These are phyloP conservation scores for Amphiura filiformis DNA, from an alignment of 35 echinoderm and acorn worm species.

Conservation along the genomic window DNA sequence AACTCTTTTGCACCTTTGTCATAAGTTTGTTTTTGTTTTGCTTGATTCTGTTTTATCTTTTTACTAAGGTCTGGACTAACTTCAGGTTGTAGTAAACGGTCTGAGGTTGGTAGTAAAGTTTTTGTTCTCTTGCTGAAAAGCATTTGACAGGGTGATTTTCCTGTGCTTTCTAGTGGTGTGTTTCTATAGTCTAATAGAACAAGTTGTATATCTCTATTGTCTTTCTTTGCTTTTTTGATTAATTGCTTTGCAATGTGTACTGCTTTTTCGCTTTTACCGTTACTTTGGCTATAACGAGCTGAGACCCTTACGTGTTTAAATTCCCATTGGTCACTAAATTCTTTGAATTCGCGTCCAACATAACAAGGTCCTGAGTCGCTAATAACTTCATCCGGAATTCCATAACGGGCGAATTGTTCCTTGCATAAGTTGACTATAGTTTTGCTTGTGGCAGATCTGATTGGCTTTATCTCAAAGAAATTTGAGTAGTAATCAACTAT, in stretches of 20 bases:
- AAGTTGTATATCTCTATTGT: conserved; percentile 30
- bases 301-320: neutral
- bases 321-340: conserved; percentile 17
- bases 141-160: conserved; percentile 9
- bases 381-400: conserved; percentile 37
- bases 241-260: conserved; percentile 17
- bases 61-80: too few species aligned
- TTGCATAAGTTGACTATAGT: conserved; percentile 13
- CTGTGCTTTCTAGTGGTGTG: conserved; percentile 22
- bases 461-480: conserved; percentile 28
- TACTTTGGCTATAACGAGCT: conserved; percentile 1
- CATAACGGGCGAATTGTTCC: conserved; percentile 38
- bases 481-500: conserved; percentile 42
- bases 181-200: conserved; percentile 55
- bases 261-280: conserved; percentile 23
- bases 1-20: too few species aligned
- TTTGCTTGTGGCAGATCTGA: conserved; percentile 18
- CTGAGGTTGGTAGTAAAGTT: too few species aligned
- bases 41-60: too few species aligned
- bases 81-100: too few species aligned
- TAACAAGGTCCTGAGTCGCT: neutral
- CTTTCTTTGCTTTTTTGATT: conserved; percentile 15
- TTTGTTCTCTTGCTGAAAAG: conserved; percentile 43
- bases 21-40: too few species aligned
- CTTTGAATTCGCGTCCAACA: neutral